A percentile compares a stretch with the other conserved stretches of the same genome.
phyloP scores from a whole-genome alignment of 2,113 vertebrate species.

The Psephotus haematonotus region DNA sequence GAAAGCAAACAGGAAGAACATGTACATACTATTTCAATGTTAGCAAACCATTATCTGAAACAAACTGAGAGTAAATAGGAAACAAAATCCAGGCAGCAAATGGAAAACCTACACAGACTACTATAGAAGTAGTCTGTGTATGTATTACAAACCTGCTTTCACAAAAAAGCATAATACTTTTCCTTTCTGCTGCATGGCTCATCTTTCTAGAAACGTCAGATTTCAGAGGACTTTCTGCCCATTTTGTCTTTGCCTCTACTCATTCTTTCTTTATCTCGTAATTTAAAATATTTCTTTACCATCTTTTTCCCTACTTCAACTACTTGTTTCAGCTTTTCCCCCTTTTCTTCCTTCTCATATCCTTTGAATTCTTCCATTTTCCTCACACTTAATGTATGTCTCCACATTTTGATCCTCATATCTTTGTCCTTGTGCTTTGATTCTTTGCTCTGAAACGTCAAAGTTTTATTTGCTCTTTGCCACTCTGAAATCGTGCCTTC shows the following conservation, averaged over 20 bases:
- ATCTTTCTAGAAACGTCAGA: background rate
- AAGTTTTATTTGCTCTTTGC: background rate
- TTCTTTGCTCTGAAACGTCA: constrained; percentile 1
- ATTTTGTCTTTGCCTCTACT: background rate
- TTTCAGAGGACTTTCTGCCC: background rate
- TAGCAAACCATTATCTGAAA: background rate
- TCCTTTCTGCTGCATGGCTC: background rate
- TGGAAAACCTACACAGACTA: background rate
- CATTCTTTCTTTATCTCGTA: background rate
- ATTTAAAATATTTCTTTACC: background rate
- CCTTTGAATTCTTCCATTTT: background rate
- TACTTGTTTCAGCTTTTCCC: background rate
- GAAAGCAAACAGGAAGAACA: background rate
- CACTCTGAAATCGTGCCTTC: background rate
- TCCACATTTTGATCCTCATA: background rate
- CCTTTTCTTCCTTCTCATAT: background rate
- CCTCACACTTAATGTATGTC: background rate
- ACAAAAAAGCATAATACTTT: background rate
- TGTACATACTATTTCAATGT: background rate
- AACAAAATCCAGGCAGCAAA: background rate
- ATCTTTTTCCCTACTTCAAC: background rate
- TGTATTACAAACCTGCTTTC: background rate
- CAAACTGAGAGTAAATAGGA: background rate
- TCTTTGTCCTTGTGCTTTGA: background rate
- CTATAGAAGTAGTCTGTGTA: background rate